Evolutionary conservation across 2,888 invertebrate genomes (phyloP).

Genomic region (Troides aeacus): DNA sequence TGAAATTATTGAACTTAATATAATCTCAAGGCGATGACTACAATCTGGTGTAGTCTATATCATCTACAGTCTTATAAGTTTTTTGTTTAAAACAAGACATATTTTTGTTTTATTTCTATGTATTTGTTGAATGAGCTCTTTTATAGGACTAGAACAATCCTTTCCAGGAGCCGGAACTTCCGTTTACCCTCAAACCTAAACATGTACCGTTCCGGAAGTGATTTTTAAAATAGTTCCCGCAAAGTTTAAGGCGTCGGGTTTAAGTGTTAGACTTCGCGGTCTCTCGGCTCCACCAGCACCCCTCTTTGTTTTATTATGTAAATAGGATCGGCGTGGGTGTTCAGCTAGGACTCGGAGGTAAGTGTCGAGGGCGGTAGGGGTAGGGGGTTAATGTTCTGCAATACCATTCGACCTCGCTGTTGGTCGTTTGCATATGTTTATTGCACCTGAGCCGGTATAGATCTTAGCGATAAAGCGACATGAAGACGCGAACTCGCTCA

Average conservation of each 20-base stretch:
- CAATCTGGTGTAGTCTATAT: no score
- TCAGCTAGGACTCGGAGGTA: conserved; percentile 10
- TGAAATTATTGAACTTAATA: no score
- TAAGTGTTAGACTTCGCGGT: conserved; percentile 26
- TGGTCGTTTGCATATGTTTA: conserved; percentile 24
- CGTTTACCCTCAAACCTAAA: conserved; percentile 3
- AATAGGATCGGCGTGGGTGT: conserved; percentile 33
- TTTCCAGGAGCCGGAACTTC: neutral
- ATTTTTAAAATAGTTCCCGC: conserved; percentile 28
- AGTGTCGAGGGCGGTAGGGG: neutral
- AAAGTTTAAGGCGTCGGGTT: conserved; percentile 20
- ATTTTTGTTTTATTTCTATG: no score
- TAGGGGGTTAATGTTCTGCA: conserved; percentile 21
- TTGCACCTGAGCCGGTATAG: neutral
- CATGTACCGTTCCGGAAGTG: conserved; percentile 22
- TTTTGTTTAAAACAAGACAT: no score
- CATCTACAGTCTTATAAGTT: no score
- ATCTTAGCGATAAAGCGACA: neutral
- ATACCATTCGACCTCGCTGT: conserved; percentile 19
- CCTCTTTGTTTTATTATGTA: conserved; percentile 42
- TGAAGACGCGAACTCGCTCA: neutral
- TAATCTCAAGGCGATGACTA: no score
- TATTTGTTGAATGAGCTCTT: no score
- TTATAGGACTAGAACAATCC: no score
- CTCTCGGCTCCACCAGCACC: conserved; percentile 17